Evolutionary conservation across 2,797 vertebrate species (phyloP).

Genomic region (Kryptopterus vitreolus): DNA sequence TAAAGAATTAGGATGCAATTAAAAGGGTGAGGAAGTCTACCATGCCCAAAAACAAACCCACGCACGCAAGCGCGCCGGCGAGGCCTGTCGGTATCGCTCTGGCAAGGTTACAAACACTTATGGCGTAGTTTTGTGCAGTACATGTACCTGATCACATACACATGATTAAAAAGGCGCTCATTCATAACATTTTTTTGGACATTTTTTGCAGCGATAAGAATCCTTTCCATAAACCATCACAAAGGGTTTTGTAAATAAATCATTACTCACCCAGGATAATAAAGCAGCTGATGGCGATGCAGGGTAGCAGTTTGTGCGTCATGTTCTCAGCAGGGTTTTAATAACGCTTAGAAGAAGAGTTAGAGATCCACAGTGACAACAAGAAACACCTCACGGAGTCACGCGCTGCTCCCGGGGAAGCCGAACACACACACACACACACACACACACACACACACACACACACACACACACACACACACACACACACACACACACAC

Average conservation of each 20-base stretch:
- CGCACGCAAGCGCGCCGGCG: too few species aligned
- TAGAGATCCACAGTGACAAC: neutral
- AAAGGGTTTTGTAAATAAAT: neutral
- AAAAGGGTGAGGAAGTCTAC: neutral
- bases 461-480: too few species aligned
- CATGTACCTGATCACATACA: neutral
- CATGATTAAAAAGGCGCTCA: too few species aligned
- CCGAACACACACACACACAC: too few species aligned
- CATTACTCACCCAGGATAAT: constrained; percentile 67
- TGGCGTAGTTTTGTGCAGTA: constrained; percentile 30
- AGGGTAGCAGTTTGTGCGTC: constrained; percentile 44
- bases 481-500: too few species aligned
- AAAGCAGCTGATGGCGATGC: constrained; percentile 49
- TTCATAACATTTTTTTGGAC: too few species aligned
- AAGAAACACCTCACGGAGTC: neutral
- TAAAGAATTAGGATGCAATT: neutral
- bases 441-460: too few species aligned
- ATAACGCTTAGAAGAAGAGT: neutral
- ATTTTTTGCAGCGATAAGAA: too few species aligned
- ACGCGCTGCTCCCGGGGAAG: neutral
- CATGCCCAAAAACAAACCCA: neutral
- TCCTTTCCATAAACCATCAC: neutral
- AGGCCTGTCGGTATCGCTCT: neutral
- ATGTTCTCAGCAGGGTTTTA: constrained; percentile 53
- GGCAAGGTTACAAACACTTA: neutral